phyloP scores from a whole-genome alignment of 2,888 invertebrate species.

The Phortica magna region DNA sequence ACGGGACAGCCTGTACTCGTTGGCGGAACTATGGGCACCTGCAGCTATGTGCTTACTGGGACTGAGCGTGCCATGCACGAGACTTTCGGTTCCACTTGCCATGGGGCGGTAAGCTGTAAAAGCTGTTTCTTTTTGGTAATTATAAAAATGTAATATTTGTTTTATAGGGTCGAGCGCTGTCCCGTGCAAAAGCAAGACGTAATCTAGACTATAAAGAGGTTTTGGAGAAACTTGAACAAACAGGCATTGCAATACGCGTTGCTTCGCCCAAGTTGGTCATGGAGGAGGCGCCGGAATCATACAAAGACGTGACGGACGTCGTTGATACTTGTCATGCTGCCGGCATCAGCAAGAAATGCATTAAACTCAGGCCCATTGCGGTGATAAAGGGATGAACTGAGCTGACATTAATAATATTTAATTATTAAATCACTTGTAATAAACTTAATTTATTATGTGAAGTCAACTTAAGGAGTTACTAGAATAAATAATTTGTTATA shows the following conservation, averaged over 20 bases:
- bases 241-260: slow-evolving; percentile 96
- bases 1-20: slow-evolving; percentile 99
- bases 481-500: neutral
- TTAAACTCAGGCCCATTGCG: slow-evolving; percentile 97
- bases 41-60: slow-evolving; percentile 98
- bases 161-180: slow-evolving; percentile 94
- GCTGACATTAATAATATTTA: neutral
- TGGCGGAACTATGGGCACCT: slow-evolving; percentile 99
- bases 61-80: slow-evolving; percentile 98
- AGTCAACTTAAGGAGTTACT: neutral
- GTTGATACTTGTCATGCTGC: slow-evolving; percentile 98
- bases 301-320: slow-evolving; percentile 99
- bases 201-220: slow-evolving; percentile 97
- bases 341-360: slow-evolving; percentile 97
- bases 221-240: slow-evolving; percentile 87
- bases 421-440: neutral
- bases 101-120: slow-evolving; percentile 92
- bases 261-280: slow-evolving; percentile 99
- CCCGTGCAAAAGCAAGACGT: slow-evolving; percentile 97
- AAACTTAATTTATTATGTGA: slow-evolving; percentile 6
- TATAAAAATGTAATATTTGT: slow-evolving; percentile 37
- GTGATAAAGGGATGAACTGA: slow-evolving; percentile 91
- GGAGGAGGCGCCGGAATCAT: slow-evolving; percentile 99
- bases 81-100: slow-evolving; percentile 99
- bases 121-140: neutral